phyloP scores from a whole-genome alignment of 2,888 invertebrate species.

The Lingula anatina region DNA sequence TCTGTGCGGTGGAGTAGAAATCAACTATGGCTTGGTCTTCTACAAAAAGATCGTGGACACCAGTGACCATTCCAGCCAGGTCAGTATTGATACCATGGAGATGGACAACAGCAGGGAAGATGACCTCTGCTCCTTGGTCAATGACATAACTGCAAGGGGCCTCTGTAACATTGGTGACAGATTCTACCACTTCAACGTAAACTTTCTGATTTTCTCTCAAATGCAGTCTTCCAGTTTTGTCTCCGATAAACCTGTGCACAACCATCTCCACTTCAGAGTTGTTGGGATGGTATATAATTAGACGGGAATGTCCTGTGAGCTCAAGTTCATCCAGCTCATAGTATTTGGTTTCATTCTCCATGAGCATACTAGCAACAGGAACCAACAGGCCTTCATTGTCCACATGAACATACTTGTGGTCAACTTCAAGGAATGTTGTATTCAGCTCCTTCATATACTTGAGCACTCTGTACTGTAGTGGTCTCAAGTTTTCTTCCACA shows the following conservation, averaged over 20 bases:
- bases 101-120: conserved; percentile 32
- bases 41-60: conserved; percentile 30
- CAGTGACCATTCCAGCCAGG: conserved; percentile 22
- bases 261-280: conserved; percentile 13
- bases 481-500: conserved; percentile 30
- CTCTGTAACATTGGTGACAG: conserved; percentile 27
- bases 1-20: conserved; percentile 25
- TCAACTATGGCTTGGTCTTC: conserved; percentile 20
- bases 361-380: conserved; percentile 26
- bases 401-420: conserved; percentile 22
- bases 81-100: conserved; percentile 30
- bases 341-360: conserved; percentile 18
- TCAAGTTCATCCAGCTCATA: conserved; percentile 33
- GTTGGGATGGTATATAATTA: conserved; percentile 22
- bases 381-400: conserved; percentile 24
- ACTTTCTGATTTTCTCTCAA: conserved; percentile 20
- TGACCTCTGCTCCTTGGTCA: conserved; percentile 22
- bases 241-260: conserved; percentile 27
- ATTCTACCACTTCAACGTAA: conserved; percentile 26
- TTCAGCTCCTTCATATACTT: conserved; percentile 20
- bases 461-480: conserved; percentile 26
- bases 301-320: conserved; percentile 21
- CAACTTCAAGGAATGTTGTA: conserved; percentile 24
- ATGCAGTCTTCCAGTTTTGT: conserved; percentile 30
- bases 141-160: conserved; percentile 33